Evolutionary conservation across 2,797 vertebrate species (phyloP), one percentile per base, ranked within the genome.

Genomic region (Simalia tracyae): DNA sequence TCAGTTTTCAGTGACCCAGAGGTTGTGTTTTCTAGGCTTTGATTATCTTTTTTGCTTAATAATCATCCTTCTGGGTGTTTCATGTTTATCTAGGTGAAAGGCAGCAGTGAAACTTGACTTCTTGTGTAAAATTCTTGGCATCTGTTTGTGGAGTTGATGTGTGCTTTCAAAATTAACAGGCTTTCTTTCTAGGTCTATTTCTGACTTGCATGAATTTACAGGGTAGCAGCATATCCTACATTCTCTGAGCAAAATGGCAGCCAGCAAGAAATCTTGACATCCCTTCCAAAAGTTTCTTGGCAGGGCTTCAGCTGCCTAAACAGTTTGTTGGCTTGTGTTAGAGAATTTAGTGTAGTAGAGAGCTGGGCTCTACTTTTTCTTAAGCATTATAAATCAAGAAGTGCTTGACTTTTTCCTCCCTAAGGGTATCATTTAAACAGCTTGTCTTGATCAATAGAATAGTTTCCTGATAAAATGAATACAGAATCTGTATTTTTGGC

Each of bases 1-100:
- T 98, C 96, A 97, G 92, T 97, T 98, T 95, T 95, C 97, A 95
- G 95, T 97, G 95, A 46, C 94, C 8, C 46, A 88, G 28, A 9
- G 36, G 22, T 72, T 88, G 56, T 60, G 1, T 84, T 90, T 60
- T 90, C 72, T 11, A 85, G 68, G 84, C 22, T 59, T 26, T 87
- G 22, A 57, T 81, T 3, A 46, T 46, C 15, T 76, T 3, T 87
- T 31, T 85, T 19, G 6, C 31, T 76, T 91, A 92, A 85, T 46
- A 7, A 10, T 59, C 8, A 6, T 56, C 46, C 24, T 88, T 28
- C 72, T 17, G 0, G 86, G 31, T 46, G 86, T 22, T 57, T 88
- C n/a, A 12, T 91, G 61, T 90, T 87, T 90, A 84, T 87, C n/a
- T 26, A 54, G 28, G 36, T 56, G 28, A 86, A 88, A 92, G 46